phyloP scores from a whole-genome alignment of 2,113 vertebrate genomes.

The Anthoscopus minutus region DNA sequence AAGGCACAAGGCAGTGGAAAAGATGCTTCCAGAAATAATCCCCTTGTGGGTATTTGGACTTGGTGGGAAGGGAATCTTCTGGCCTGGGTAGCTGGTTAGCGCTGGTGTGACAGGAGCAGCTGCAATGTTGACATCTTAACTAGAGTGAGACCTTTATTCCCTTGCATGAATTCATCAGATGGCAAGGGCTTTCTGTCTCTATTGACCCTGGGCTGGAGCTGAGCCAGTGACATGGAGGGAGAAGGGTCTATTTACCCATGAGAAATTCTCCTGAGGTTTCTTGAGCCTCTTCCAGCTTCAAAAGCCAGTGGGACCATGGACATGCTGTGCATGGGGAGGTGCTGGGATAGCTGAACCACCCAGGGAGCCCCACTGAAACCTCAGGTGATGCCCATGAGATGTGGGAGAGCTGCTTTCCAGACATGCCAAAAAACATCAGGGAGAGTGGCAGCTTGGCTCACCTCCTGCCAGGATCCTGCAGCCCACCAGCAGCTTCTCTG shows the following conservation, averaged over 20 bases:
- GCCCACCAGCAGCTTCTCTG: background rate
- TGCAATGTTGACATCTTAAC: background rate
- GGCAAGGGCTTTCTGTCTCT: background rate
- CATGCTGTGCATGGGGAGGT: background rate
- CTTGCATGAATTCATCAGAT: background rate
- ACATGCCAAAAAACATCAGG: background rate
- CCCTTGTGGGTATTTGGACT: background rate
- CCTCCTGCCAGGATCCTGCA: background rate
- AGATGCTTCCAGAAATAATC: background rate
- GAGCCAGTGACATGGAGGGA: background rate
- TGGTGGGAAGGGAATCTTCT: background rate
- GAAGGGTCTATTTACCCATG: background rate
- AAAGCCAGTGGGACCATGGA: background rate
- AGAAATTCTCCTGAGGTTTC: background rate
- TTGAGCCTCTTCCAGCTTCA: background rate
- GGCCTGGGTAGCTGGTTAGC: background rate
- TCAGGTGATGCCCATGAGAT: background rate
- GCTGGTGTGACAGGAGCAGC: background rate
- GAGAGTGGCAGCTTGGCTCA: background rate
- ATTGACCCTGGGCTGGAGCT: background rate
- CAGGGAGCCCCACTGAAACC: accelerated
- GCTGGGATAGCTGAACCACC: background rate
- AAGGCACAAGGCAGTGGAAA: background rate
- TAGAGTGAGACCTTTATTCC: background rate
- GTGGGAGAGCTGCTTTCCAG: background rate